Evolutionary conservation across 2,888 invertebrate genomes (phyloP), one percentile per base, ranked within the genome.

Genomic region (Tinea semifulvella): DNA sequence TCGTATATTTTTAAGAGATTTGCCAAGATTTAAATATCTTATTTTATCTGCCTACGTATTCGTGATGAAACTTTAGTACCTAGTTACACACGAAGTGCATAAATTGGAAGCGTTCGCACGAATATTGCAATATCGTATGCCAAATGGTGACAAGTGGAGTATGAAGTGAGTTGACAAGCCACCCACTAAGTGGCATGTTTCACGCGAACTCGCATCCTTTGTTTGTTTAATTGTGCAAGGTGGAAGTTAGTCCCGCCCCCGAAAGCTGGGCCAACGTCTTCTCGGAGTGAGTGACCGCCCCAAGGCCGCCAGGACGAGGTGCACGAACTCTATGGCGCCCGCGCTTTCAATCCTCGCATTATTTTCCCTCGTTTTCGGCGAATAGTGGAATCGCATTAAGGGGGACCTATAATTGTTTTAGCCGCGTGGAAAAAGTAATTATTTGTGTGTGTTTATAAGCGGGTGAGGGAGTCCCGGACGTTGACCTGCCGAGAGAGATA

Each of bases 401-500:
- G n/a, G 27, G 28, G 7, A 19, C n/a, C 5, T 36, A 36, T 36
- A 36, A 36, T 36, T 36, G 27, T 42, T 42, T 26, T 42, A 11
- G 42, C 14, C 16, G 16, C 25, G 13, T 25, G 27, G 19, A 31
- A 43, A 43, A 31, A 31, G 31, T 43, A 11, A 40, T 28, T 43
- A 20, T 43, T 43, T 43, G 8, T 28, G 17, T 10, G 16, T 43
- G 31, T 17, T 16, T 13, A 22, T 5, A 40, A 20, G 19, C 22
- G 18, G 20, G 71, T 72, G 73, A 74, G 60, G 61, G 61, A 56
- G 60, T 61, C 76, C 19, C 28, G 49, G 76, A 63, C 79, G 68
- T 73, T 77, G 80, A 79, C 77, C 80, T 54, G 61, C 52, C 71
- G 79, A 65, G 59, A 57, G 77, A 73, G 80, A 79, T 63, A 53